Evolutionary conservation across 2,888 invertebrate species (phyloP).

Genomic region (Disparrhopalites patrizii): DNA sequence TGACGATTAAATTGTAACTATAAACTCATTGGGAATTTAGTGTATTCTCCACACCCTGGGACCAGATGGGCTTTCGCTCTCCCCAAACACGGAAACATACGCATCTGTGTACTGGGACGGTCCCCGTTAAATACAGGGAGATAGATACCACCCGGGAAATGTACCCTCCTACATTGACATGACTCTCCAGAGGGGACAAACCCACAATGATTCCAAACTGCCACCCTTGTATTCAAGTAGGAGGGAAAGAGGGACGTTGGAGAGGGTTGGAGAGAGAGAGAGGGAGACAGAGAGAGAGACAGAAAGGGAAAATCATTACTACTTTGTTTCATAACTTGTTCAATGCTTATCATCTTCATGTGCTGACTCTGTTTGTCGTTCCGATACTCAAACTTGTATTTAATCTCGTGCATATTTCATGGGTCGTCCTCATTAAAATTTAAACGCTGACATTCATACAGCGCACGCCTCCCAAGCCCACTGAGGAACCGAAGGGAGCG

Average conservation of each 20-base stretch:
- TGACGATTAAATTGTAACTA: constrained; percentile 8
- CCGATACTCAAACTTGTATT: constrained; percentile 15
- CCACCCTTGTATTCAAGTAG: no score
- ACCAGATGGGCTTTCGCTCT: background rate
- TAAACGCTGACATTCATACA: constrained; percentile 8
- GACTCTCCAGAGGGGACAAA: no score
- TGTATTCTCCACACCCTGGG: background rate
- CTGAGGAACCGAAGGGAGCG: no score
- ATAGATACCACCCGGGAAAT: no score
- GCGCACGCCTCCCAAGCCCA: background rate
- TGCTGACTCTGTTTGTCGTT: constrained; percentile 2
- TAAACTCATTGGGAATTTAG: background rate
- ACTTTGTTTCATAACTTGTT: background rate
- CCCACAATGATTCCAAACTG: no score
- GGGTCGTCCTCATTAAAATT: constrained; percentile 24
- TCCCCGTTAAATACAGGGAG: no score
- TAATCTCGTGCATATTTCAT: constrained; percentile 27
- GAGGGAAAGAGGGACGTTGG: no score
- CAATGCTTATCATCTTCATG: constrained; percentile 1
- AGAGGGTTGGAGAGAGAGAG: no score
- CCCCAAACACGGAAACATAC: no score
- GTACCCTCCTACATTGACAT: no score
- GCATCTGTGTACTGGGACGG: no score
- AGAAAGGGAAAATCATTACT: background rate
- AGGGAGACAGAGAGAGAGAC: no score